These are phyloP conservation scores for Aradophagus sp. DNA, from an alignment of 1,140 invertebrate species.

Conservation along the genomic window DNA sequence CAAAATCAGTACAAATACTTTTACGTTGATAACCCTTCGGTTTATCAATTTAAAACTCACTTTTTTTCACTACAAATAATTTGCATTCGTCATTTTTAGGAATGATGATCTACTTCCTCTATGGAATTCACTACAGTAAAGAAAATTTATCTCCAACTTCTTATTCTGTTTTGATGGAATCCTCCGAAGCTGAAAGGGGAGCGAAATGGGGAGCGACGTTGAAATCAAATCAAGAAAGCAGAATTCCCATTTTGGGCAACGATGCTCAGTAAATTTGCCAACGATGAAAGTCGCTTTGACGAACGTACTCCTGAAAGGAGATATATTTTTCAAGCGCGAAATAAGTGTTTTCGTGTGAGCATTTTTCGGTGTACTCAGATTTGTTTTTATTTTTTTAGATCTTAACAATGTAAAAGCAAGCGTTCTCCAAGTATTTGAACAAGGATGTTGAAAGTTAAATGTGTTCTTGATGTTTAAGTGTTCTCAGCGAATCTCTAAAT, in stretches of 20 bases:
- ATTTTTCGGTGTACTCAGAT: not conserved
- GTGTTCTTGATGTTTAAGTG: no score
- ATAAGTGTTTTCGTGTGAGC: conserved; percentile 5
- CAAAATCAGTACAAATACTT: no score
- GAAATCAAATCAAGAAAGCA: conserved; percentile 68
- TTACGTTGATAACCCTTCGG: no score
- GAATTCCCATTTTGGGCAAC: conserved; percentile 61
- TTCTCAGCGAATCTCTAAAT: no score
- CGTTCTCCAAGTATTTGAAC: no score
- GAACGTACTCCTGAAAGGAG: conserved; percentile 1
- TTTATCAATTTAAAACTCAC: no score
- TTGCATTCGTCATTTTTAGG: conserved; percentile 75
- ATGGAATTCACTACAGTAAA: conserved; percentile 92
- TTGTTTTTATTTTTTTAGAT: not conserved
- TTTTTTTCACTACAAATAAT: no score
- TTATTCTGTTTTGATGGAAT: conserved; percentile 81
- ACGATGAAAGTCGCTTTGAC: conserved; percentile 3
- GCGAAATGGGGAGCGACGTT: conserved; percentile 78
- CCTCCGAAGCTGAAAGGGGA: conserved; percentile 78
- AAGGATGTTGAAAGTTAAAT: no score
- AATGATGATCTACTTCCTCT: conserved; percentile 89
- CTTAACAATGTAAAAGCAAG: no score
- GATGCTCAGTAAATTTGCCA: conserved; percentile 39
- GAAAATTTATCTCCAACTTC: conserved; percentile 79
- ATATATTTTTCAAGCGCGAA: conserved; percentile 38